Conservation (phyloP, 2,113 vertebrate genomes). For the Micronisus gabar region DNA sequence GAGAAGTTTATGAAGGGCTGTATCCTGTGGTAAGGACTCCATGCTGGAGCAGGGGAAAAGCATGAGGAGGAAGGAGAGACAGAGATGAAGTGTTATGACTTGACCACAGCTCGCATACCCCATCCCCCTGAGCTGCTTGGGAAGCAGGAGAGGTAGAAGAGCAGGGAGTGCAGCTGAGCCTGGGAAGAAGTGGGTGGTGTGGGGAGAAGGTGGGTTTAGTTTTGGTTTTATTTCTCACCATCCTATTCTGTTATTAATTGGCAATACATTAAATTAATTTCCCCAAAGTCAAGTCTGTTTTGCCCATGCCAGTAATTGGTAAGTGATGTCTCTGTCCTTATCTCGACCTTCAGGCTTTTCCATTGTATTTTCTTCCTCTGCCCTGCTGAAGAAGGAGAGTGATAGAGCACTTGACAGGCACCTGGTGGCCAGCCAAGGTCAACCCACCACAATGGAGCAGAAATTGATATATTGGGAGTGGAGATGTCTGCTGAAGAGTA, state of each 20-base stretch:
- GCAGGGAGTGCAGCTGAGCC: neutral
- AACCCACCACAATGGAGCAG: neutral
- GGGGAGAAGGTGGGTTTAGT: neutral
- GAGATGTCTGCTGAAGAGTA: neutral
- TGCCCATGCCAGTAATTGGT: neutral
- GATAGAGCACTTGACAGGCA: neutral
- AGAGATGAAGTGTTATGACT: neutral
- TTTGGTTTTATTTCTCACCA: neutral
- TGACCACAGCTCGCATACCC: neutral
- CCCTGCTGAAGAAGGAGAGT: neutral
- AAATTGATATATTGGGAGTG: neutral
- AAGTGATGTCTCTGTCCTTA: neutral
- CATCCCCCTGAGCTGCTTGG: no score
- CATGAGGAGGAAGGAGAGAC: neutral
- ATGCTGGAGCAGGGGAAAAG: accelerated
- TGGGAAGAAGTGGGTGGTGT: neutral
- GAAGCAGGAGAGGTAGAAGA: neutral
- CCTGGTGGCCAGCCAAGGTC: neutral
- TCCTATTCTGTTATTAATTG: neutral
- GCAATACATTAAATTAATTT: neutral
- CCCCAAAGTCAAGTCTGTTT: neutral
- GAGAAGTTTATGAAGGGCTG: neutral
- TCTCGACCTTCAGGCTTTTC: neutral
- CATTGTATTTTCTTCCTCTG: neutral
- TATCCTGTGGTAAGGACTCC: accelerated